These are phyloP conservation scores for Lysiphlebus fabarum DNA, from an alignment of 1,140 invertebrate species.

Conservation along the genomic window DNA sequence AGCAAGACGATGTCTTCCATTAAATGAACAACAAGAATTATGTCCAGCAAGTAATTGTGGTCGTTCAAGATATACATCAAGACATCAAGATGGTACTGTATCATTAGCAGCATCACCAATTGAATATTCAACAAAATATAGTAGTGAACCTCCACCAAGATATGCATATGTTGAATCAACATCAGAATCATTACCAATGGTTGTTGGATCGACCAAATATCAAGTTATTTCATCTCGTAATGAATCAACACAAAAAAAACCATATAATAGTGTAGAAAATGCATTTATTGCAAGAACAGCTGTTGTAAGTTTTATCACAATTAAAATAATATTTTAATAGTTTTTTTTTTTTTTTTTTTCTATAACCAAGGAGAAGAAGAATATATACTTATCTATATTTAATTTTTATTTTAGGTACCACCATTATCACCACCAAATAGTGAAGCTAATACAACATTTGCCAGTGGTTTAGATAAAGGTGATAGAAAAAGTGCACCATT, in stretches of 20 bases:
- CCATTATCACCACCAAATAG: slow-evolving; percentile 50
- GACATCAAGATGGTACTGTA: slow-evolving; percentile 11
- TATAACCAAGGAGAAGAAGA: too few relatives aligned
- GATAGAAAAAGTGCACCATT: slow-evolving; percentile 48
- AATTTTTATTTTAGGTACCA: slow-evolving; percentile 47
- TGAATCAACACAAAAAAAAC: slow-evolving; percentile 30
- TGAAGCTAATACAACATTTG: slow-evolving; percentile 49
- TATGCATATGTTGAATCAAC: slow-evolving; percentile 40
- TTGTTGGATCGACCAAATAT: slow-evolving; percentile 44
- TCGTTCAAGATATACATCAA: slow-evolving; percentile 37
- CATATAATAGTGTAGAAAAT: slow-evolving; percentile 47
- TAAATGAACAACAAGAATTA: slow-evolving; percentile 41
- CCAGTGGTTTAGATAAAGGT: slow-evolving; percentile 47
- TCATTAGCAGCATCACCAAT: slow-evolving; percentile 21
- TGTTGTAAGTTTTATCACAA: slow-evolving; percentile 44
- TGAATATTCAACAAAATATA: slow-evolving; percentile 23
- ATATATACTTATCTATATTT: too few relatives aligned
- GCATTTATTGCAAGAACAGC: slow-evolving; percentile 53
- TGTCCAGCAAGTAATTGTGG: slow-evolving; percentile 42
- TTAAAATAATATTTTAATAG: too few relatives aligned
- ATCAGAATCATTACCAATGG: slow-evolving; percentile 43
- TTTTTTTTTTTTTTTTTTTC: slow-evolving; percentile 11
- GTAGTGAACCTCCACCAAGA: slow-evolving; percentile 33
- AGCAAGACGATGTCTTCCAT: slow-evolving; percentile 47
- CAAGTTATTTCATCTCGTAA: slow-evolving; percentile 36